Base-by-base conservation (phyloP, 2,888 invertebrate species). In the Drosophila aldrichi region DNA sequence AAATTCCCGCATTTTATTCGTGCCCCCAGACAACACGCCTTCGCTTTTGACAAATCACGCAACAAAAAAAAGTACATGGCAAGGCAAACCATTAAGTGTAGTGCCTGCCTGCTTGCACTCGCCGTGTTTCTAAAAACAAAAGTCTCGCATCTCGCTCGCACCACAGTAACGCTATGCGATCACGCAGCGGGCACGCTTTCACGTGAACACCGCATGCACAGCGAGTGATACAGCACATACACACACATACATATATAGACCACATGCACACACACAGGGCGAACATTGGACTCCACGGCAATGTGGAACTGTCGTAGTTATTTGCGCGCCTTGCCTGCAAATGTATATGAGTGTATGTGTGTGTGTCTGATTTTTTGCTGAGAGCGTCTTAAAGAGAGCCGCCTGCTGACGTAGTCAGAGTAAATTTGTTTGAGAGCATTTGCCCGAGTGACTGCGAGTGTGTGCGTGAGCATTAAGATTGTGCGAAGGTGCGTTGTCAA, bases 161-260 rank as follows among this genome's bases (percentile, higher is more conserved):
- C 92, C 57, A 66, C 70, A 66, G 63, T 59, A 74, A 54, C 83
- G 87, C 80, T 81, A 85, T 83, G 77, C 82, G 92, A 92, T 93
- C 93, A 93, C 92, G 93, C 93, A 92, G 88, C 84, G 83, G 88
- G 88, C 92, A 93, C 93, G 94, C 94, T 95, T 95, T 95, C 97
- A 97, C 97, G 97, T 97, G 97, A 96, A 96, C 95, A 95, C 92
- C 95, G 91, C 91, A 91, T 91, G 91, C 81, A 89, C 76, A 88
- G 77, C 78, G 82, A 87, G 81, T 90, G 90, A 81, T 87, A 76
- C 74, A 74, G 36, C 16, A 22, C 29, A 73, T 67, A 74, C 66
- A 78, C 56, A 59, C 22, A 62, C 40, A 69, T 18, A 48, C 40
- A 54, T 16, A 49, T n/a, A 40, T 54, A 54, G 25, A 54, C 54